Percentiles rank a stretch among this genome's conserved stretches.
Evolutionary conservation across 2,888 invertebrate genomes (phyloP).

Genomic region (Arrhopalites spinosus): DNA sequence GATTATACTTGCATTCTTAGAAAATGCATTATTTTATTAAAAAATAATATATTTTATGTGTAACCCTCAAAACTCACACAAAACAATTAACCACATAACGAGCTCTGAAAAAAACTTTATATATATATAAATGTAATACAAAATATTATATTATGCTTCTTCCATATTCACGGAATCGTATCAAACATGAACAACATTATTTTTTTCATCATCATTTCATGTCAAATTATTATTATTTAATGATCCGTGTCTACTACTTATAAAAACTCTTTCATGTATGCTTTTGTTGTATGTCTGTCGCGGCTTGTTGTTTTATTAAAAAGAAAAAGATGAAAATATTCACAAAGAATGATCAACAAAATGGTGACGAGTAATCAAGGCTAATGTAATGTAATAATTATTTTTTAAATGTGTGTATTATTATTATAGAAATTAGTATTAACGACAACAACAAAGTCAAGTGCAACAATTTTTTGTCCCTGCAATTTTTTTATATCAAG

Average conservation of each 20-base stretch:
- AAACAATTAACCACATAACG: constrained; percentile 31
- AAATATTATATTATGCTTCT: constrained; percentile 12
- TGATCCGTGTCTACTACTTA: background rate
- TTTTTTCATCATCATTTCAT: background rate
- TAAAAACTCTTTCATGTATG: background rate
- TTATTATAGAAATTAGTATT: constrained; percentile 11
- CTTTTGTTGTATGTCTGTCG: background rate
- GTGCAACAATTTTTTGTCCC: constrained; percentile 10
- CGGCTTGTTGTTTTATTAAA: background rate
- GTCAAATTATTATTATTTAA: background rate
- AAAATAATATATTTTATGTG: no score
- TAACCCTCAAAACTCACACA: constrained; percentile 12
- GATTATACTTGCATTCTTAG: no score
- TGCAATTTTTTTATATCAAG: background rate
- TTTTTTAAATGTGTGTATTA: background rate
- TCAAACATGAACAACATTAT: background rate
- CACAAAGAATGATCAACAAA: background rate
- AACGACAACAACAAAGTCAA: constrained; percentile 19
- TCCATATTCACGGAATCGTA: constrained; percentile 16
- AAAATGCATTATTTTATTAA: no score
- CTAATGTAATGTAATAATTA: background rate
- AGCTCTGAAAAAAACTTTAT: constrained; percentile 23
- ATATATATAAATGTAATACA: background rate
- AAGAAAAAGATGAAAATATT: background rate
- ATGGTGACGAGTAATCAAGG: constrained; percentile 17